phyloP scores from a whole-genome alignment of 2,888 invertebrate genomes.

The Mesorhabditis spiculigera region DNA sequence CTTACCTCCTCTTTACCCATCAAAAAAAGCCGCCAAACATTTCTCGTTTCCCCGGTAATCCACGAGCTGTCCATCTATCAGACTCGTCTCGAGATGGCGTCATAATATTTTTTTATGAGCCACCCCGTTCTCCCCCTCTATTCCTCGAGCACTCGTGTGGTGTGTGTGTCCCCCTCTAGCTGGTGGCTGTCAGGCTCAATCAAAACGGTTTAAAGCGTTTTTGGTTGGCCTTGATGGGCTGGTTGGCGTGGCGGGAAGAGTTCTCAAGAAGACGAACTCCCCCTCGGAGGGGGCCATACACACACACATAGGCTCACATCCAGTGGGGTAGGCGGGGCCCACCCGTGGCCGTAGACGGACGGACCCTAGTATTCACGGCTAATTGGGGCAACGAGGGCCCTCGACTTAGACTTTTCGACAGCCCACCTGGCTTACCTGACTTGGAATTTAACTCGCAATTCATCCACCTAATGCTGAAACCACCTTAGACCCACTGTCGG shows the following conservation, averaged over 20 bases:
- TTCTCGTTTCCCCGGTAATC: too few relatives aligned
- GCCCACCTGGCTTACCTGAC: background rate
- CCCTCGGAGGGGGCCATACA: too few relatives aligned
- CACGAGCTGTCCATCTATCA: too few relatives aligned
- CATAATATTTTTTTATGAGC: background rate
- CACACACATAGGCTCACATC: too few relatives aligned
- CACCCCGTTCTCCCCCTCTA: background rate
- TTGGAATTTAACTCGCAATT: background rate
- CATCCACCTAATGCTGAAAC: too few relatives aligned
- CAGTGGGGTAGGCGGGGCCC: too few relatives aligned
- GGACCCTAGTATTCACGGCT: background rate
- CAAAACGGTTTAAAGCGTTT: conserved; percentile 4
- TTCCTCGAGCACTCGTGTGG: background rate
- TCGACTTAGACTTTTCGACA: background rate
- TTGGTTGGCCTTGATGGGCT: background rate
- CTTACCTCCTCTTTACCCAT: too few relatives aligned
- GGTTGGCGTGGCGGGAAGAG: too few relatives aligned
- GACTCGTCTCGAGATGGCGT: background rate
- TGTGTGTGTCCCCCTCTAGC: background rate
- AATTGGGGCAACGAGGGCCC: conserved; percentile 1
- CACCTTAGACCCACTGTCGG: too few relatives aligned
- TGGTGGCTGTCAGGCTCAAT: background rate
- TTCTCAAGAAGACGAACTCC: too few relatives aligned
- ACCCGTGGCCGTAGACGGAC: too few relatives aligned
- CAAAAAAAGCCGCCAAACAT: too few relatives aligned